Evolutionary conservation across 1,140 invertebrate genomes (phyloP).

Genomic region (Cydia amplana): DNA sequence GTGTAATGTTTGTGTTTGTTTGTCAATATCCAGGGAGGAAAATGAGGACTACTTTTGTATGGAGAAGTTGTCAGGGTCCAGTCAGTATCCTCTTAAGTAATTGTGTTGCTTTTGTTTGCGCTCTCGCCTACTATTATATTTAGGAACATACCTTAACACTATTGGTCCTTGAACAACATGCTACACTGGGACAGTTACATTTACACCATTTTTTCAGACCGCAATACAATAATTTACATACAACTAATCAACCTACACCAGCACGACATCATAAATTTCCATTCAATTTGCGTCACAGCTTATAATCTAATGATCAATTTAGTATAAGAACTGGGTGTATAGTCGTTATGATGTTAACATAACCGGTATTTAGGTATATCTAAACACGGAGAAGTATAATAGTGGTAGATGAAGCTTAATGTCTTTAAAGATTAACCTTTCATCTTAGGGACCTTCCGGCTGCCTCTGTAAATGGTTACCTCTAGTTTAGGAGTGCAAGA

Average conservation of each 20-base stretch:
- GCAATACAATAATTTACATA: constrained; percentile 1
- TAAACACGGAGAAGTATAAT: background rate
- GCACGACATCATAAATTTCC: constrained; percentile 4
- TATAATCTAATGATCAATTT: constrained; percentile 12
- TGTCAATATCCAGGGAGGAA: too few species aligned
- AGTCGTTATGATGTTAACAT: constrained; percentile 9
- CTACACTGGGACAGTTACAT: background rate
- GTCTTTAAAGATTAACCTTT: background rate
- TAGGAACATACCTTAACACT: too few species aligned
- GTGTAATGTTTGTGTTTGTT: too few species aligned
- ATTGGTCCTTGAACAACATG: too few species aligned
- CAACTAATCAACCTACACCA: background rate
- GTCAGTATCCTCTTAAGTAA: too few species aligned
- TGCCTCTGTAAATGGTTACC: too few species aligned
- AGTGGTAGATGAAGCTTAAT: too few species aligned
- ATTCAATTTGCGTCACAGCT: constrained; percentile 10
- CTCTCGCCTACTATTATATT: too few species aligned
- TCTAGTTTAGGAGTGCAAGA: background rate
- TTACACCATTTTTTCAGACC: background rate
- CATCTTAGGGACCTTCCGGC: background rate
- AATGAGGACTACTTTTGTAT: too few species aligned
- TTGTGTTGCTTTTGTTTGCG: too few species aligned
- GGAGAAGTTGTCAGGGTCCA: too few species aligned
- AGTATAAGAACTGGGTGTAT: background rate
- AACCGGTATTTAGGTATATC: constrained; percentile 4